Evolutionary conservation across 2,113 vertebrate species (phyloP).

Genomic region (Ammodytes marinus): DNA sequence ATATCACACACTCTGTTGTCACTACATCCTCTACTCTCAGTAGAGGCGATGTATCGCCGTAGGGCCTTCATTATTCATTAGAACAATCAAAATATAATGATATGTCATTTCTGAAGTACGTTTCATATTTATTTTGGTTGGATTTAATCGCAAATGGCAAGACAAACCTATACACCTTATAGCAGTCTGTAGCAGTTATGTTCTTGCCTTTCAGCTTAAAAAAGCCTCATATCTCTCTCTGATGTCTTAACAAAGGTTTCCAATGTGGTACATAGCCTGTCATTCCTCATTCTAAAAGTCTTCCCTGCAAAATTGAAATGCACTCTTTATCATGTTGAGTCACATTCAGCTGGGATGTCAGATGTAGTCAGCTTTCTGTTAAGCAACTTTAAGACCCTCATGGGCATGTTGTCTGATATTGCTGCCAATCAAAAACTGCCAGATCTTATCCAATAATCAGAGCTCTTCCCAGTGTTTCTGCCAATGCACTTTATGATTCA

Average conservation of each 20-base stretch:
- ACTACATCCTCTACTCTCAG: not conserved
- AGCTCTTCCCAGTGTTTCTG: not conserved
- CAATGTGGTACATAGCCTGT: not conserved
- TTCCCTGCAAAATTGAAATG: not conserved
- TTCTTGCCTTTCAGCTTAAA: not conserved
- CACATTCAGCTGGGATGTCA: constrained; percentile 15
- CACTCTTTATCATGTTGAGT: constrained; percentile 1
- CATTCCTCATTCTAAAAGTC: not conserved
- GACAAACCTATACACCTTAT: not conserved
- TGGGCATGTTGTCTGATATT: not conserved
- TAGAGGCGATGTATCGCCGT: not conserved
- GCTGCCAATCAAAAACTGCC: constrained; percentile 46
- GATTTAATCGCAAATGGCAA: not conserved
- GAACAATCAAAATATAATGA: too few species aligned
- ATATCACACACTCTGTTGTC: not conserved
- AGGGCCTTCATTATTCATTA: not conserved
- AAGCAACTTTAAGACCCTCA: not conserved
- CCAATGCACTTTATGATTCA: not conserved
- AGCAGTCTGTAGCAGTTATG: not conserved
- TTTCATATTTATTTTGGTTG: not conserved
- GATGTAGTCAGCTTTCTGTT: not conserved
- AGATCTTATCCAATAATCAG: not conserved
- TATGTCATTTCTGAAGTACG: not conserved
- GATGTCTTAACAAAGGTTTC: not conserved
- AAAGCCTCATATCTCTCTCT: not conserved